Conservation (phyloP, 2,797 vertebrate species). For the Amazona finschi region DNA sequence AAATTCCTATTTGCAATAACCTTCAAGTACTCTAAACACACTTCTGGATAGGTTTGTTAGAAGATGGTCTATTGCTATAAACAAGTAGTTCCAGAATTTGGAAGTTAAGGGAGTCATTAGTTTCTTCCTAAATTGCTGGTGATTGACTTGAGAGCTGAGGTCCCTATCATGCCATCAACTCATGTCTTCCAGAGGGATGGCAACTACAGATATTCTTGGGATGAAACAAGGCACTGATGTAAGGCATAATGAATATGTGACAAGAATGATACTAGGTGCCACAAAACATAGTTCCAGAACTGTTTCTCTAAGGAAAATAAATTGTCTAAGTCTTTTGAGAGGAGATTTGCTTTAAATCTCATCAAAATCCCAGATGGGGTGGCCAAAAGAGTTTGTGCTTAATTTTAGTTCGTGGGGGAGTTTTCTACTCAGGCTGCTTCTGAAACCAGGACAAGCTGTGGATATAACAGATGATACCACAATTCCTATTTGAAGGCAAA, state of each 20-base stretch:
- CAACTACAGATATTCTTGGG: constrained; percentile 9
- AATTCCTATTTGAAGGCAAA: background rate
- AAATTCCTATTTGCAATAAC: background rate
- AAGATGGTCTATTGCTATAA: background rate
- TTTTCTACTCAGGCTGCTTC: background rate
- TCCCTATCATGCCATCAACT: background rate
- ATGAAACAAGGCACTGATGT: constrained; percentile 32
- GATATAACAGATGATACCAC: background rate
- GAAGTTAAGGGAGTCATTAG: background rate
- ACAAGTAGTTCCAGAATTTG: background rate
- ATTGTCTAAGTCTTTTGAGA: background rate
- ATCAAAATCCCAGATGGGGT: background rate
- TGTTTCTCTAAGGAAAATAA: background rate
- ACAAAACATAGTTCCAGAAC: background rate
- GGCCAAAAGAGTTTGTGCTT: background rate
- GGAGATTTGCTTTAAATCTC: background rate
- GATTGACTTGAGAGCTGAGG: constrained; percentile 6
- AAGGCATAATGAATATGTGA: constrained; percentile 26
- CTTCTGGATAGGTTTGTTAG: background rate
- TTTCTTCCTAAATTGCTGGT: background rate
- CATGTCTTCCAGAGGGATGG: constrained; percentile 24
- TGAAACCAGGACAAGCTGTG: background rate
- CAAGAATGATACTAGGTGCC: background rate
- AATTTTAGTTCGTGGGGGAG: background rate
- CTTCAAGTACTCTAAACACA: background rate